phyloP scores from a whole-genome alignment of 2,113 vertebrate species.

The Podiceps cristatus region DNA sequence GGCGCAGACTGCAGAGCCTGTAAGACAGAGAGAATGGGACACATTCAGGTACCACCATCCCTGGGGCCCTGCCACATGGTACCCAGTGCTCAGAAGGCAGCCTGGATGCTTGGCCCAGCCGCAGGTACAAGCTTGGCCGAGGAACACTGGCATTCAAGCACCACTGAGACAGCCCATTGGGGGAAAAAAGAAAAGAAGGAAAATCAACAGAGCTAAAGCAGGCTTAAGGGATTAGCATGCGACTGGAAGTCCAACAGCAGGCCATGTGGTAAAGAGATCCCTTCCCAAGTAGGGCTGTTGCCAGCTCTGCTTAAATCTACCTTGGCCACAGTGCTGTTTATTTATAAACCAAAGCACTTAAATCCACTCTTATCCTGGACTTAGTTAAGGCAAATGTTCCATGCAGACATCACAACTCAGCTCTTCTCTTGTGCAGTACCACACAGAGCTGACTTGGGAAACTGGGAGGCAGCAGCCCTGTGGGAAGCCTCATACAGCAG shows the following conservation, averaged over 20 bases:
- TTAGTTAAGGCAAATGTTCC: conserved; percentile 12
- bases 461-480: neutral
- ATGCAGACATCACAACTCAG: neutral
- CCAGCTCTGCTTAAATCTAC: conserved; percentile 53
- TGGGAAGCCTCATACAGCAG: neutral
- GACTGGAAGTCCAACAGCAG: conserved; percentile 67
- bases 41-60: conserved; percentile 76
- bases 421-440: neutral
- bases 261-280: conserved; percentile 60
- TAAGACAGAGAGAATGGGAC: conserved; percentile 71
- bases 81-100: neutral
- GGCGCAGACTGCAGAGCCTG: conserved; percentile 93
- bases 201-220: conserved; percentile 74
- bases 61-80: conserved; percentile 64
- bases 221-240: conserved; percentile 72
- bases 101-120: neutral
- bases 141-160: neutral
- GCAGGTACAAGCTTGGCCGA: neutral
- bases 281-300: conserved; percentile 32
- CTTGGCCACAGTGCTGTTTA: conserved; percentile 38
- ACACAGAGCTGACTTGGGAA: neutral
- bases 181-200: conserved; percentile 40
- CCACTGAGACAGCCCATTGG: neutral
- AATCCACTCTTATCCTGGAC: conserved; percentile 41
- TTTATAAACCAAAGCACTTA: conserved; percentile 64